Evolutionary conservation across 1,140 invertebrate species (phyloP).

Genomic region (Diorhabda carinulata): DNA sequence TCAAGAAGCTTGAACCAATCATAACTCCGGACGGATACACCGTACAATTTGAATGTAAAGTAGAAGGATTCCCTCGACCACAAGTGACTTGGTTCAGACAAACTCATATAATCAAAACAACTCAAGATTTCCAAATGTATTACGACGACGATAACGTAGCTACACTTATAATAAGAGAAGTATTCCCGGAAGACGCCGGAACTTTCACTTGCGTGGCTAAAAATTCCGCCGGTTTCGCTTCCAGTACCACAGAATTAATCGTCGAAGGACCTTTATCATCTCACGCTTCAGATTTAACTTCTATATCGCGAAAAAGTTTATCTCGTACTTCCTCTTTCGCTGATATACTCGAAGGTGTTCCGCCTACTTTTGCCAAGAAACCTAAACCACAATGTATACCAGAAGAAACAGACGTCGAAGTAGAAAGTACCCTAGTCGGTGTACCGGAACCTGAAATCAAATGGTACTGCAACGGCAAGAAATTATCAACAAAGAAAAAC

Average conservation of each 20-base stretch:
- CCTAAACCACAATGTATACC: slow-evolving; percentile 79
- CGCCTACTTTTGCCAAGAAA: slow-evolving; percentile 86
- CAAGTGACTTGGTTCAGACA: slow-evolving; percentile 94
- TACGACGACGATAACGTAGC: slow-evolving; percentile 90
- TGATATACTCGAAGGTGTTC: slow-evolving; percentile 87
- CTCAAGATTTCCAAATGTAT: slow-evolving; percentile 87
- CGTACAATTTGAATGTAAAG: slow-evolving; percentile 85
- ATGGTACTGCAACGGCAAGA: slow-evolving; percentile 75
- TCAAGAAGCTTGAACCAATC: slow-evolving; percentile 79
- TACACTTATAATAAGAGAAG: slow-evolving; percentile 89
- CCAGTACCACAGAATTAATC: slow-evolving; percentile 83
- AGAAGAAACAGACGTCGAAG: slow-evolving; percentile 72
- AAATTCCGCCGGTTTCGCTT: slow-evolving; percentile 89
- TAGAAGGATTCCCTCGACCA: slow-evolving; percentile 83
- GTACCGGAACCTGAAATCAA: slow-evolving; percentile 85
- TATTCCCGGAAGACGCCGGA: slow-evolving; percentile 95
- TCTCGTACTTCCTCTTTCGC: slow-evolving; percentile 86
- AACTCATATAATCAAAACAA: slow-evolving; percentile 86
- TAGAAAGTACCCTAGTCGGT: slow-evolving; percentile 82
- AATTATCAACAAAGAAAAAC: slow-evolving; percentile 63
- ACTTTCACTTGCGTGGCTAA: slow-evolving; percentile 95
- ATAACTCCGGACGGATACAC: slow-evolving; percentile 81
- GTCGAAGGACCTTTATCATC: slow-evolving; percentile 84
- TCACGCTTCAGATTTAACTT: slow-evolving; percentile 80
- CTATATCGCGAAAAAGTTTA: slow-evolving; percentile 73